Base-by-base conservation (phyloP, 1,140 invertebrate species). In the Lutraria rhynchaena region DNA sequence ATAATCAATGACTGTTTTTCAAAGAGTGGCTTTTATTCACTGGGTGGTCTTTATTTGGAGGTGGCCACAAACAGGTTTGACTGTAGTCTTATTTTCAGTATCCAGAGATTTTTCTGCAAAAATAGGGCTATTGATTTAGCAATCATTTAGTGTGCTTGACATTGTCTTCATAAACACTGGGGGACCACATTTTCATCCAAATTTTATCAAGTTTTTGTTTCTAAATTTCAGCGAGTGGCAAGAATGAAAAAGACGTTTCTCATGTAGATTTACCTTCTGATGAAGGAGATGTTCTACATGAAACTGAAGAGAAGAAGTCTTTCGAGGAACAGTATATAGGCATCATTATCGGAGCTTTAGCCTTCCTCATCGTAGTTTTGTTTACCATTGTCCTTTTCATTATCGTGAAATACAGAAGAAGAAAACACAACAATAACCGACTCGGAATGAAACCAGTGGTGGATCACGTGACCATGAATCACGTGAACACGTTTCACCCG, bases 361-460 rank as follows among this genome's bases (percentile, higher is more conserved):
- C 95, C 0, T 94, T 95, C 74, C 94, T 96, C 13, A 93, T 95
- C 0, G 93, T 95, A 13, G 94, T 96, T 17, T 92, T 95, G 1
- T 94, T 96, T 19, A 92, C 95, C 1, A 94, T 95, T 15, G 95
- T 96, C 82, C 95, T 96, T 90, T 92, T 95, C 31, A 93, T 96
- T 51, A 94, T 95, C 89, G 94, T 95, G 3, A 93, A 96, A 27
- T 92, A 95, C 87, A 92, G 95, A 57, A 95, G 95, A 81, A 94
- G 95, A 78, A 97, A 96, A 90, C 88, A 92, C 37, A 94, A 95
- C 94, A 95, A 95, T 88, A 95, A 95, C 82, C 95, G 61, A 17
- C 75, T 73, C 31, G 77, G 84, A 22, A 81, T 83, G 17, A 70
- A 84, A 37, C 78, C 78, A 1, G 78, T 65, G 41, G 27, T 90